Evolutionary conservation across 2,113 vertebrate species (phyloP).

Genomic region (Tamias sibiricus): DNA sequence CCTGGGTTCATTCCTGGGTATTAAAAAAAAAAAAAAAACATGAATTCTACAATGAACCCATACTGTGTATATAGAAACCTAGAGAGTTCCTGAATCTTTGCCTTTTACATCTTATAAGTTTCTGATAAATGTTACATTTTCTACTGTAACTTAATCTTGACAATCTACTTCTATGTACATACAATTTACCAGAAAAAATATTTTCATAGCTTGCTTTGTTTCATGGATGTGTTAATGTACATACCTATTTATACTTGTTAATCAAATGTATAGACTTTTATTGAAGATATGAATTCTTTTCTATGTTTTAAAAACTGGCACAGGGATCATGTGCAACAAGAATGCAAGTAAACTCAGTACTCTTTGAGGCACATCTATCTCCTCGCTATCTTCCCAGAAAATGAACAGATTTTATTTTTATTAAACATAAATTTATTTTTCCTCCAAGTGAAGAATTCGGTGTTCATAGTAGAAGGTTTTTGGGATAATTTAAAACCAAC

Average conservation of each 20-base stretch:
- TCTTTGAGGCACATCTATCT: not conserved
- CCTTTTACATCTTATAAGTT: not conserved
- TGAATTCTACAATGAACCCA: not conserved
- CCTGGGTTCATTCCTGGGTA: no score
- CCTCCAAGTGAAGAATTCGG: not conserved
- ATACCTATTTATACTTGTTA: not conserved
- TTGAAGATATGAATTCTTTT: not conserved
- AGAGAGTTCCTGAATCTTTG: not conserved
- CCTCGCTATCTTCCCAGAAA: not conserved
- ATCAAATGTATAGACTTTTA: not conserved
- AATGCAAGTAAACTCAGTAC: not conserved
- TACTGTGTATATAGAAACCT: not conserved
- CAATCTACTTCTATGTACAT: not conserved
- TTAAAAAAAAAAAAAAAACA: not conserved
- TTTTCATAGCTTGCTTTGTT: not conserved
- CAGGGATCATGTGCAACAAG: not conserved
- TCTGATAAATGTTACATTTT: not conserved
- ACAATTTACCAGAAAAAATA: not conserved
- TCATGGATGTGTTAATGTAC: not conserved
- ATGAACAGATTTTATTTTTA: not conserved
- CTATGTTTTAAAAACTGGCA: slow-evolving; percentile 12
- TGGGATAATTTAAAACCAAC: not conserved
- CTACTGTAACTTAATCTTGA: slow-evolving; percentile 1
- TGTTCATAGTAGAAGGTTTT: not conserved
- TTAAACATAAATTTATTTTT: not conserved